Base-by-base conservation (phyloP, 2,888 invertebrate genomes). In the Cataglyphis albicans region DNA sequence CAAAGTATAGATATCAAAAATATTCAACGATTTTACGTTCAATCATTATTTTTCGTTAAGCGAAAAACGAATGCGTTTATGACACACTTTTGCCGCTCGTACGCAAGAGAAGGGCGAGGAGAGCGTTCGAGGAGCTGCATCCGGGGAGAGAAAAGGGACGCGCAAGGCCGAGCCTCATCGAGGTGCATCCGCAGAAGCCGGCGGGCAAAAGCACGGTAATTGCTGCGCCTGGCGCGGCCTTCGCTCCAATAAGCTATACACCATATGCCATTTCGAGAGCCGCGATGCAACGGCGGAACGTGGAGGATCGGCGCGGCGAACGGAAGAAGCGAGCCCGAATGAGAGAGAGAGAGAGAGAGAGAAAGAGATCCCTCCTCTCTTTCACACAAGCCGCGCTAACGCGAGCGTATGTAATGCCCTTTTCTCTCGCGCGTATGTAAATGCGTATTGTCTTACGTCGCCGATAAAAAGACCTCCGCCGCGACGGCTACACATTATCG, bases 401-500 rank as follows among this genome's bases (percentile, higher is more conserved):
- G 86, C 84, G 72, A 70, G 68, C 68, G 70, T 75, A 84, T 89
- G 88, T 85, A 87, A 52, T 52, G 52, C 83, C 86, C 87, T 90
- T 87, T 87, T 89, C 88, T 86, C 91, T 88, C 91, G 89, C 87
- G 87, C 89, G 92, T 93, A 93, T 93, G 93, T 93, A 93, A 93
- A 93, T 93, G 91, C 90, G 92, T 93, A 93, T 94, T 94, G 93
- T 93, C 93, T 93, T 93, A 93, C 92, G 91, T 87, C 86, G 90
- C 89, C 92, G 93, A 93, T 93, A 93, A 93, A 93, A 93, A 93
- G 93, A 92, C 91, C 92, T 91, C 90, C 92, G 90, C 90, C 91
- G 89, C 87, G 88, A 88, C 88, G 92, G 92, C 91, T 91, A 92
- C 92, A 52, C 52, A 92, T 93, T 93, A 92, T 92, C 91, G 91